Evolutionary conservation across 2,113 vertebrate species (phyloP).

Genomic region (Albula goreensis): DNA sequence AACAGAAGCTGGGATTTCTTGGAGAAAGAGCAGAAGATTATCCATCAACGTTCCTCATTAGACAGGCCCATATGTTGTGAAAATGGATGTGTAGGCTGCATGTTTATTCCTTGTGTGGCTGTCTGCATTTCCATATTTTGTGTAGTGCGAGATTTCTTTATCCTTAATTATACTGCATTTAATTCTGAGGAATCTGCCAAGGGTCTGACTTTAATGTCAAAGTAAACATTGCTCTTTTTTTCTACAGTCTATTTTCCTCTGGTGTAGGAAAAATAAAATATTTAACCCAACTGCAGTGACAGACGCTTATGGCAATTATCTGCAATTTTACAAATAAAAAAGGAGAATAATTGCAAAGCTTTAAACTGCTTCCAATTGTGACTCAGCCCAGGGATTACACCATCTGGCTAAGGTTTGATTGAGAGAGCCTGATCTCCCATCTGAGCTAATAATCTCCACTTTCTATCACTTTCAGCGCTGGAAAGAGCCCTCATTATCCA

Average conservation of each 20-base stretch:
- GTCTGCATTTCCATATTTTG: slow-evolving; percentile 7
- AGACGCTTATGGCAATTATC: slow-evolving; percentile 8
- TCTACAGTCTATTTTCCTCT: background rate
- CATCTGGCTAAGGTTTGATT: slow-evolving; percentile 25
- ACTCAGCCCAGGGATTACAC: slow-evolving; percentile 29
- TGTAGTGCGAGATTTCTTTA: background rate
- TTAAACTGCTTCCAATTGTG: slow-evolving; percentile 35
- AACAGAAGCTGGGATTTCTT: slow-evolving; percentile 23
- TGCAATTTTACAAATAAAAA: slow-evolving; percentile 31
- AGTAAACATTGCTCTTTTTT: slow-evolving; percentile 8
- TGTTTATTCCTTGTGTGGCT: background rate
- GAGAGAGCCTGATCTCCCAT: slow-evolving; percentile 15
- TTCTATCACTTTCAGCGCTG: background rate
- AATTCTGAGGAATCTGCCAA: slow-evolving; percentile 15
- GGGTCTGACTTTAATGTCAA: slow-evolving; percentile 9
- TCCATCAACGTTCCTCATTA: slow-evolving; percentile 28
- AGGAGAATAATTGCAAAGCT: slow-evolving; percentile 20
- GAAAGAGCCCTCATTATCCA: background rate
- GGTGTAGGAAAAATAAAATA: slow-evolving; percentile 2
- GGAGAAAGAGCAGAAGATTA: background rate
- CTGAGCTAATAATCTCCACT: slow-evolving; percentile 3
- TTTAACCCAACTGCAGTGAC: background rate
- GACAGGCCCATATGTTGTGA: slow-evolving; percentile 28
- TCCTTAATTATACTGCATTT: slow-evolving; percentile 27
- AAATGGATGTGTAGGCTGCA: slow-evolving; percentile 6